These are phyloP conservation scores for Neomonachus schauinslandi DNA, from an alignment of 2,113 vertebrate species.

Conservation along the genomic window DNA sequence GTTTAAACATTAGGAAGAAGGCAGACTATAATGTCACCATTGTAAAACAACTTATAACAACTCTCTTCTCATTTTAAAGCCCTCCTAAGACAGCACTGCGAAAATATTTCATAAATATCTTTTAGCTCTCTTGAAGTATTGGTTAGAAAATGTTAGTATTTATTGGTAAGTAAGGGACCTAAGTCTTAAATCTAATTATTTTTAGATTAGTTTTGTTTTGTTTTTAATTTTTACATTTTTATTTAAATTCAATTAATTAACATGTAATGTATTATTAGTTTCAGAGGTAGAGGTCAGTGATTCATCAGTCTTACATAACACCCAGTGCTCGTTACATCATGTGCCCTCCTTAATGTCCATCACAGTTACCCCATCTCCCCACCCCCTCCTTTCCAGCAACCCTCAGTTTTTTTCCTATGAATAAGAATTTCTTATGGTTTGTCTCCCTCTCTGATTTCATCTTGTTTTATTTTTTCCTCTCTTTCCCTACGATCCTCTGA, in stretches of 20 bases:
- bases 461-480: too few species aligned
- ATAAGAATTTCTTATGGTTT: too few species aligned
- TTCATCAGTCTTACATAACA: too few species aligned
- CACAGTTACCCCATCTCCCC: too few species aligned
- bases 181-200: conserved; percentile 19
- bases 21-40: neutral
- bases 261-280: neutral
- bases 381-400: too few species aligned
- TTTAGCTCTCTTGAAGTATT: neutral
- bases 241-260: neutral
- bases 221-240: neutral
- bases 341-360: too few species aligned
- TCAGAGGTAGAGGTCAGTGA: too few species aligned
- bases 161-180: neutral
- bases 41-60: neutral
- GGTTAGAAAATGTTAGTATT: neutral
- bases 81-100: neutral
- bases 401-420: too few species aligned
- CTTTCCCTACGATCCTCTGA: too few species aligned
- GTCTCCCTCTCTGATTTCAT: too few species aligned
- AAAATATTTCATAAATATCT: neutral
- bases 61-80: neutral
- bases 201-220: neutral
- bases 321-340: too few species aligned
- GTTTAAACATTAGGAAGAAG: neutral